phyloP scores from a whole-genome alignment of 2,113 vertebrate species.

The Erpornis zantholeuca region DNA sequence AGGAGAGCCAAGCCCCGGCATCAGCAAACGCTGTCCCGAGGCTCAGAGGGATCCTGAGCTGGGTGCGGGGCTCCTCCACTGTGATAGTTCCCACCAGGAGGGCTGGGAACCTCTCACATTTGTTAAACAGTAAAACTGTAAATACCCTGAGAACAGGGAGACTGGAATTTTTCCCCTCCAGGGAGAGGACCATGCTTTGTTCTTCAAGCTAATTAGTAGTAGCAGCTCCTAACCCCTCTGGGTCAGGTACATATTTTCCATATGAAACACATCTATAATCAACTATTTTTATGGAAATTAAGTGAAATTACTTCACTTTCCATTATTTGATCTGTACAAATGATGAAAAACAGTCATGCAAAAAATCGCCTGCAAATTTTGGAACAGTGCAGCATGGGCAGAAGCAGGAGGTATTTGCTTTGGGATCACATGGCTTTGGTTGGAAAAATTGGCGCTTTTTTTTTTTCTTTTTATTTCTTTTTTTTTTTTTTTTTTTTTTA shows the following conservation, averaged over 20 bases:
- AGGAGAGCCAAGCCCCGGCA: not conserved
- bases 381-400: conserved; percentile 27
- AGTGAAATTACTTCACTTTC: conserved; percentile 32
- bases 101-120: not conserved
- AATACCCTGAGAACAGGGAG: conserved; percentile 58
- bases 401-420: conserved; percentile 61
- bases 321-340: conserved; percentile 30
- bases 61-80: not conserved
- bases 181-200: conserved; percentile 12
- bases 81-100: not conserved
- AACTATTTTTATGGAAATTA: conserved; percentile 43
- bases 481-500: not conserved
- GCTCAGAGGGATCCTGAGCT: not conserved
- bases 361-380: not conserved
- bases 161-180: not conserved
- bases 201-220: conserved; percentile 44
- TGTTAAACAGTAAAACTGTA: conserved; percentile 42
- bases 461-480: not conserved
- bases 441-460: not conserved
- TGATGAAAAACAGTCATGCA: conserved; percentile 42
- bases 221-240: conserved; percentile 51
- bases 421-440: conserved; percentile 55
- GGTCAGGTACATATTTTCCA: conserved; percentile 46
- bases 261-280: conserved; percentile 25
- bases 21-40: rapidly evolving